Evolutionary conservation across 2,797 vertebrate species (phyloP).

Genomic region (Borostomias antarcticus): DNA sequence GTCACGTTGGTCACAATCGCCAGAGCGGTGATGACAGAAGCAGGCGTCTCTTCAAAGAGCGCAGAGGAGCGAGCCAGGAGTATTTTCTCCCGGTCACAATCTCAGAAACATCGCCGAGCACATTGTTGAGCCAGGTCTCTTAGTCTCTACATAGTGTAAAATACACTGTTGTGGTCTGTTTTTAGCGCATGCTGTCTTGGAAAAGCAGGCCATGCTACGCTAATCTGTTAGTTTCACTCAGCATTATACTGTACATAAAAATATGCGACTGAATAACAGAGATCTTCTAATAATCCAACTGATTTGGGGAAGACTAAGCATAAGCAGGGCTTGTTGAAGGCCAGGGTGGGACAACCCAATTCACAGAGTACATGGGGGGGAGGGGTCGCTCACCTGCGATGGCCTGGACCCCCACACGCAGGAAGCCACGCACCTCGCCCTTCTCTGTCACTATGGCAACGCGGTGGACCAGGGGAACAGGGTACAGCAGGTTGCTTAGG

Average conservation of each 20-base stretch:
- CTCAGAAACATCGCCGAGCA: neutral
- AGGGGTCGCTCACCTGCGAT: constrained; percentile 88
- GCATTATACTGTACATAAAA: constrained; percentile 1
- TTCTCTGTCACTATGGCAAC: constrained; percentile 98
- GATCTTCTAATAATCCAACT: neutral
- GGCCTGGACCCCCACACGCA: constrained; percentile 96
- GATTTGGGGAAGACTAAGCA: too few relatives aligned
- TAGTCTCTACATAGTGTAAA: neutral
- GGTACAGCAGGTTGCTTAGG: constrained; percentile 97
- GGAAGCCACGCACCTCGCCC: constrained; percentile 93
- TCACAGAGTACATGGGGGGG: constrained; percentile 39
- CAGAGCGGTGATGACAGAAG: constrained; percentile 17
- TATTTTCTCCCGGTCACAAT: constrained; percentile 27
- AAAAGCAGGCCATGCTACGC: neutral
- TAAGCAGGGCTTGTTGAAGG: too few relatives aligned
- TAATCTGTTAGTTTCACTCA: constrained; percentile 23
- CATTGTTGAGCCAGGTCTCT: neutral
- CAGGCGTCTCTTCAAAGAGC: constrained; percentile 36
- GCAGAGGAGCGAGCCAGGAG: constrained; percentile 18
- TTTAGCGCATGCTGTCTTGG: neutral
- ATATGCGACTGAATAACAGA: neutral
- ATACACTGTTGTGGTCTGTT: neutral
- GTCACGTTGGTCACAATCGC: constrained; percentile 44
- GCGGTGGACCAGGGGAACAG: constrained; percentile 93
- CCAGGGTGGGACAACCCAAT: too few relatives aligned